Evolutionary conservation across 2,888 invertebrate species (phyloP), one percentile per base, ranked within the genome.

Genomic region (Erynnis tages): DNA sequence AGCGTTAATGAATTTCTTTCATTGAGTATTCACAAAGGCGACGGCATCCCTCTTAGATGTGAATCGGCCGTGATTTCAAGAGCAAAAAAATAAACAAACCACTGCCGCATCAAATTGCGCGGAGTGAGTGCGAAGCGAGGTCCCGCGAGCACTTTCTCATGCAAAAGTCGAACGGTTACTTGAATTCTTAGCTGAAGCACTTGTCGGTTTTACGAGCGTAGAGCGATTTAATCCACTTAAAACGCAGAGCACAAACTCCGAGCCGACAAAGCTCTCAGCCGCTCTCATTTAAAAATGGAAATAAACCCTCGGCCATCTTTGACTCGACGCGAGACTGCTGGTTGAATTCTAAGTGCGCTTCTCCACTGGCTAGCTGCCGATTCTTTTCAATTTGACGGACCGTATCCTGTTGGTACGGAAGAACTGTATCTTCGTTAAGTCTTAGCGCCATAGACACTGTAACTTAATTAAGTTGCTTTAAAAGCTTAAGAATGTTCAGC

Each of bases 221-320:
- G 82, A 86, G 87, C 87, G 87, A 87, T 90, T 90, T 90, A 90
- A 90, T 90, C 90, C 90, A 90, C 90, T 90, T 90, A 90, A 89
- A 90, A 90, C 88, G 82, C 88, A 82, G 81, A 87, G 87, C 88
- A 88, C 87, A 87, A 83, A 82, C 88, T 87, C 82, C 63, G 68
- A 79, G 82, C 88, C 88, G 87, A 88, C 88, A 89, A 88, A 88
- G 88, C 88, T 88, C 88, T 88, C 84, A 84, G 86, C 80, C 86
- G 86, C 81, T 84, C 87, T 88, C 86, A 88, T 89, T 89, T 89
- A 89, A 88, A 89, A 89, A 89, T 89, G 88, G 88, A 89, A 89
- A 88, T 89, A 89, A 89, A 88, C 82, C 77, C 73, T 75, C 80
- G 76, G 79, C 85, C 87, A 87, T 89, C 88, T 88, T 86, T 88